Evolutionary conservation across 1,140 invertebrate species (phyloP), one percentile per base, ranked within the genome.

Genomic region (Palaemon carinicauda): DNA sequence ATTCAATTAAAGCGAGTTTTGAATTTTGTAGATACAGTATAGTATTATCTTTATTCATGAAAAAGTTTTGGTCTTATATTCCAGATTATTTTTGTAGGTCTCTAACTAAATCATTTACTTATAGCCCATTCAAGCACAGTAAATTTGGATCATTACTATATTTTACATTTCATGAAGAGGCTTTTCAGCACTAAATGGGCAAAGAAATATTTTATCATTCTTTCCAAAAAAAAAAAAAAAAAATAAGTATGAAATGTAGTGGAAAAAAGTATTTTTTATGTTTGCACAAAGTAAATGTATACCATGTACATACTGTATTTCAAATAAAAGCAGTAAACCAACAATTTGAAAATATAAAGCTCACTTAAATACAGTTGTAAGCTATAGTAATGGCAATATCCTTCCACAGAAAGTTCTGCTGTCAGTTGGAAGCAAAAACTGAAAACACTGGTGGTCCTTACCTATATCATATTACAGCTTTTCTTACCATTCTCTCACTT

Each of bases 401-500:
- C 17, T 79, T 14, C 77, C 71, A 77, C 19, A 7, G 56, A 53
- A n/a, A 21, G 15, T 12, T 51, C 50, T 1, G 15, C 19, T n/a
- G 83, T 86, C 51, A 53, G 24, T 12, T 1, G 24, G 50, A 71
- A 17, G 27, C 75, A 79, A 33, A 79, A 79, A 52, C 75, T 41
- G 65, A 51, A 33, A 19, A 86, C 31, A 15, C 15, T 80, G 65
- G 24, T 78, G 51, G 65, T 80, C 29, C 31, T 80, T 24, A n/a
- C 27, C 3, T 86, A 86, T 77, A 24, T 86, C 15, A 21, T 29
- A 10, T 50, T 80, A 1, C 83, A 86, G 27, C 27, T 73, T 27
- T 31, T 53, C 17, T 77, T 86, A 9, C 83, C 83, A 19, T 86
- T 86, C 83, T 74, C 77, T 15, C 83, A 86, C 65, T 86, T 41